Evolutionary conservation across 2,888 invertebrate species (phyloP).

Genomic region (Leptopilina myrica): DNA sequence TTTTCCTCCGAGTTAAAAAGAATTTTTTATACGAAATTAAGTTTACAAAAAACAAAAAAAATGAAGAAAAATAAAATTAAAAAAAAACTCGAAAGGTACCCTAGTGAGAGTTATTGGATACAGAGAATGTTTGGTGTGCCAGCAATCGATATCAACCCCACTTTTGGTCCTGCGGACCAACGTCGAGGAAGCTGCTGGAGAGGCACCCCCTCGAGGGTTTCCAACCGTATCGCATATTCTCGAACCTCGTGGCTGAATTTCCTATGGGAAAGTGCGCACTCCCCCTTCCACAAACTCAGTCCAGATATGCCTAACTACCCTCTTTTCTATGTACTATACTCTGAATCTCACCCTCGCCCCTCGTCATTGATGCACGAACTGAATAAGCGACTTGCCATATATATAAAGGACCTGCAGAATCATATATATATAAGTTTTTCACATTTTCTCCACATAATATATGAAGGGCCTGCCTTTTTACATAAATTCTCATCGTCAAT

Average conservation of each 20-base stretch:
- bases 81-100: constrained; percentile 9
- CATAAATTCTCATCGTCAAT: neutral
- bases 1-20: no score
- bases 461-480: neutral
- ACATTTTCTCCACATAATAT: neutral
- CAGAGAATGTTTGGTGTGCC: constrained; percentile 29
- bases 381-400: constrained; percentile 25
- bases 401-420: constrained; percentile 6
- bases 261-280: constrained; percentile 34
- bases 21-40: no score
- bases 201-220: constrained; percentile 23
- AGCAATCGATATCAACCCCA: constrained; percentile 39
- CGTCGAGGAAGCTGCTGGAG: constrained; percentile 15
- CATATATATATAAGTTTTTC: constrained; percentile 12
- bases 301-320: constrained; percentile 40
- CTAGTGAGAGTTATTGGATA: constrained; percentile 36
- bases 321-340: constrained; percentile 32
- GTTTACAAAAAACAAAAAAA: neutral
- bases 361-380: constrained; percentile 26
- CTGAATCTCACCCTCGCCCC: constrained; percentile 28
- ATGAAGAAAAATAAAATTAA: neutral
- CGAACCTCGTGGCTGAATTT: constrained; percentile 33
- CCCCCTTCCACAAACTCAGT: neutral
- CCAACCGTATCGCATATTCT: constrained; percentile 29
- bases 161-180: constrained; percentile 31